A percentile compares a stretch with the other conserved stretches of the same genome.
Evolutionary conservation across 2,888 invertebrate genomes (phyloP).

Genomic region (Hypercompe scribonia): DNA sequence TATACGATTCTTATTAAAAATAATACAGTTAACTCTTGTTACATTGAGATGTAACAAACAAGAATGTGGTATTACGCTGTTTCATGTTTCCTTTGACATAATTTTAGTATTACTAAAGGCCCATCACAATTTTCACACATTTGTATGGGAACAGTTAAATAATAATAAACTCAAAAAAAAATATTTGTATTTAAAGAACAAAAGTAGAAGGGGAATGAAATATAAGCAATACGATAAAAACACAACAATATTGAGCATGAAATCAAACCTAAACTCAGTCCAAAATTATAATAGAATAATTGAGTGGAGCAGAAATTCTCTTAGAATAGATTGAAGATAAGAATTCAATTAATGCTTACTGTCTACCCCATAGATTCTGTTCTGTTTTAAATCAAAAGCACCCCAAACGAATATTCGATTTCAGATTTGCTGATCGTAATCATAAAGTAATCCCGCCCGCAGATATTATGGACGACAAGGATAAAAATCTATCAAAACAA

Average conservation of each 20-base stretch:
- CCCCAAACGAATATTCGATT: constrained; percentile 54
- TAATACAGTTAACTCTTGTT: constrained; percentile 38
- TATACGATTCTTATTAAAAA: constrained; percentile 20
- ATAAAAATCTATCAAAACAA: constrained; percentile 73
- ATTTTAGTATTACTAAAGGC: no score
- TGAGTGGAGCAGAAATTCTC: constrained; percentile 46
- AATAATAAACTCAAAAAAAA: neutral
- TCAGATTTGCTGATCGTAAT: constrained; percentile 56
- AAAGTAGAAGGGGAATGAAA: neutral
- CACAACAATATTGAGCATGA: constrained; percentile 28
- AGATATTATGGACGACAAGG: constrained; percentile 63
- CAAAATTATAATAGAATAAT: constrained; percentile 54
- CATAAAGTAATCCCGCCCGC: constrained; percentile 53
- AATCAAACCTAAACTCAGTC: constrained; percentile 38
- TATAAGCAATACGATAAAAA: neutral
- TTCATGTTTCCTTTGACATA: no score
- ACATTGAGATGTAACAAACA: constrained; percentile 30
- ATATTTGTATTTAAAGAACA: neutral
- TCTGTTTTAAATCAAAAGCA: constrained; percentile 79
- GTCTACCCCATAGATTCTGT: constrained; percentile 59
- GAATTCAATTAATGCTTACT: constrained; percentile 79
- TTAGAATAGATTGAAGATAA: constrained; percentile 70
- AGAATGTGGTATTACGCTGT: no score
- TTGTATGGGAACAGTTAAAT: neutral
- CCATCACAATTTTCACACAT: neutral